A percentile compares a stretch with the other conserved stretches of the same genome.
Evolutionary conservation across 1,140 invertebrate genomes (phyloP).

Genomic region (Leptinotarsa undecemlineata): DNA sequence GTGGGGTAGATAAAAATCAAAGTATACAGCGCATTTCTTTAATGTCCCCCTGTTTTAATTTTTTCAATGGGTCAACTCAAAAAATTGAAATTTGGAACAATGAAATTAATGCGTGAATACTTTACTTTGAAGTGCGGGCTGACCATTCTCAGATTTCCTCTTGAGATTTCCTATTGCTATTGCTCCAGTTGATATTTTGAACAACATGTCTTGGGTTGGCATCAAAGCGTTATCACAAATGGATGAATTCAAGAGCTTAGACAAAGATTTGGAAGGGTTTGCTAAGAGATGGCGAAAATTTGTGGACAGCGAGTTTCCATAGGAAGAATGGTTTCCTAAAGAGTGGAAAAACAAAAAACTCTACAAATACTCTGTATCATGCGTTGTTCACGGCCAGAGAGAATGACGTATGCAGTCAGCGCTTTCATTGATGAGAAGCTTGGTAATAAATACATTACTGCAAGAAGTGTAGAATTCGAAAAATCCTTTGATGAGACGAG

Average conservation of each 20-base stretch:
- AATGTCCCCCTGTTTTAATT: too few species aligned
- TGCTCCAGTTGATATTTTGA: slow-evolving; percentile 85
- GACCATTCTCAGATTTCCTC: slow-evolving; percentile 90
- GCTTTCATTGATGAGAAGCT: slow-evolving; percentile 85
- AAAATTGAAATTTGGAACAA: too few species aligned
- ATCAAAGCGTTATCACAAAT: slow-evolving; percentile 78
- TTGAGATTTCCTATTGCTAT: slow-evolving; percentile 74
- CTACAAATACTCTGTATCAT: slow-evolving; percentile 91
- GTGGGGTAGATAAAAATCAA: too few species aligned
- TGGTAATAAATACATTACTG: slow-evolving; percentile 81
- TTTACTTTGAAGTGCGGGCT: slow-evolving; percentile 53
- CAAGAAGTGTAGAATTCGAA: slow-evolving; percentile 75
- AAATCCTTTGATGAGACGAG: slow-evolving; percentile 87
- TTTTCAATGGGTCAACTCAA: too few species aligned
- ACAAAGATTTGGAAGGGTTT: slow-evolving; percentile 91
- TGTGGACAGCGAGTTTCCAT: slow-evolving; percentile 87
- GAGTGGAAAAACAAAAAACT: slow-evolving; percentile 94
- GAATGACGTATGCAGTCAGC: slow-evolving; percentile 81
- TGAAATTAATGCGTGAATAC: too few species aligned
- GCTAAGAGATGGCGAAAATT: slow-evolving; percentile 88
- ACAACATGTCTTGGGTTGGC: slow-evolving; percentile 84
- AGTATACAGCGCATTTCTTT: too few species aligned
- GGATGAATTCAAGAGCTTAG: slow-evolving; percentile 83
- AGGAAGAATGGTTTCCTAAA: slow-evolving; percentile 91
- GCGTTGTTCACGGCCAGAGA: slow-evolving; percentile 84